Percentiles rank a stretch among this genome's conserved stretches.
These are phyloP conservation scores for Poeciliopsis prolifica DNA, from an alignment of 2,113 vertebrate genomes.

Conservation along the genomic window DNA sequence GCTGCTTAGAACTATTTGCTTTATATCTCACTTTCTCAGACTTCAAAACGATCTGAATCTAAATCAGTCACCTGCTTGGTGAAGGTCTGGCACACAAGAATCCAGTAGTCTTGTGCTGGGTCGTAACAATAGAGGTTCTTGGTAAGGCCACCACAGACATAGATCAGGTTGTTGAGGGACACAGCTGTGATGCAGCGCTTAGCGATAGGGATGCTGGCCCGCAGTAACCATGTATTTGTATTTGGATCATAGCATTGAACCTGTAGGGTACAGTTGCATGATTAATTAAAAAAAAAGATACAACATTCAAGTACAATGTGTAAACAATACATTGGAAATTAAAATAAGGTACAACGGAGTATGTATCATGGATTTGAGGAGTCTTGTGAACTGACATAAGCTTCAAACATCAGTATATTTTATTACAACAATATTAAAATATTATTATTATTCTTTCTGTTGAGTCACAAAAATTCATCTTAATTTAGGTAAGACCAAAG, in stretches of 20 bases:
- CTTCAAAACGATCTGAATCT: neutral
- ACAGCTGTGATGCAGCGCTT: constrained; percentile 97
- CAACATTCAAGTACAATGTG: neutral
- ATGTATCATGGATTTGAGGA: neutral
- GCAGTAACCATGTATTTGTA: constrained; percentile 89
- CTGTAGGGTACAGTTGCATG: constrained; percentile 71
- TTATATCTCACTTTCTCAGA: neutral
- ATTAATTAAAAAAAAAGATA: neutral
- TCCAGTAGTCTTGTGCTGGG: constrained; percentile 96
- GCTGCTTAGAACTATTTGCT: neutral
- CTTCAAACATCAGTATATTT: too few relatives aligned
- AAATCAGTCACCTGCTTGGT: constrained; percentile 88
- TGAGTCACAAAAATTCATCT: too few relatives aligned
- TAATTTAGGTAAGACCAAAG: neutral
- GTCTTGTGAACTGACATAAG: neutral
- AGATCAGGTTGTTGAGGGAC: constrained; percentile 94
- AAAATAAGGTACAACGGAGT: neutral
- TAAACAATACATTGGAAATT: neutral
- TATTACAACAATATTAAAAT: too few relatives aligned
- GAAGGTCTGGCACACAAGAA: constrained; percentile 95
- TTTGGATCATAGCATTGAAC: constrained; percentile 98
- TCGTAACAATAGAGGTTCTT: constrained; percentile 98
- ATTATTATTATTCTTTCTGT: too few relatives aligned
- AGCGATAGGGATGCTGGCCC: constrained; percentile 96
- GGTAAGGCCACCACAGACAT: constrained; percentile 96